Conservation (phyloP, 2,888 invertebrate species). For the Torymus texanus region DNA sequence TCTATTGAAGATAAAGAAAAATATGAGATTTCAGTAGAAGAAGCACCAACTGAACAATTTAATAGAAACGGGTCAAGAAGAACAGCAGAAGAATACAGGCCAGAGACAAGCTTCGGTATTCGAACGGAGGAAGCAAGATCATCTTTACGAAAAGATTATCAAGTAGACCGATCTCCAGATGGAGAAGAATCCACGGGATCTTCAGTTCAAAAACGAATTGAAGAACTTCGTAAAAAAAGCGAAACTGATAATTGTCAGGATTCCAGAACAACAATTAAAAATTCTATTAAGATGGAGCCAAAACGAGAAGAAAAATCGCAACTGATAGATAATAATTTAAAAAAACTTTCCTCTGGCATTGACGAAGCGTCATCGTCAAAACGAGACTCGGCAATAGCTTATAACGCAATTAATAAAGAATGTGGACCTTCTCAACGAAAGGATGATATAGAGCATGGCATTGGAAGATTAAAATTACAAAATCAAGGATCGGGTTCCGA, state of each 20-base stretch:
- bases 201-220: slow-evolving; percentile 66
- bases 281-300: neutral
- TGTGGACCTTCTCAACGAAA: slow-evolving; percentile 59
- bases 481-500: slow-evolving; percentile 76
- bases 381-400: slow-evolving; percentile 37
- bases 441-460: slow-evolving; percentile 69
- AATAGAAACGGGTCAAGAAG: slow-evolving; percentile 12
- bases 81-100: slow-evolving; percentile 67
- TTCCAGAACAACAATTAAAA: neutral
- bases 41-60: slow-evolving; percentile 56
- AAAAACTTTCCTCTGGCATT: neutral
- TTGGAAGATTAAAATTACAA: slow-evolving; percentile 70
- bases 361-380: slow-evolving; percentile 29
- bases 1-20: slow-evolving; percentile 27
- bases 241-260: slow-evolving; percentile 60
- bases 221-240: slow-evolving; percentile 66
- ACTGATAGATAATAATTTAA: neutral
- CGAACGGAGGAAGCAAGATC: slow-evolving; percentile 56
- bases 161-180: neutral
- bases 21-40: slow-evolving; percentile 70
- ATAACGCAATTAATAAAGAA: slow-evolving; percentile 61
- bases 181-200: slow-evolving; percentile 60
- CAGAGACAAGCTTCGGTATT: slow-evolving; percentile 69
- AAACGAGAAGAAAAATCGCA: slow-evolving; percentile 4
- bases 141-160: slow-evolving; percentile 3